Evolutionary conservation across 2,888 invertebrate genomes (phyloP), one percentile per base, ranked within the genome.

Genomic region (Dicyrtomina minuta): DNA sequence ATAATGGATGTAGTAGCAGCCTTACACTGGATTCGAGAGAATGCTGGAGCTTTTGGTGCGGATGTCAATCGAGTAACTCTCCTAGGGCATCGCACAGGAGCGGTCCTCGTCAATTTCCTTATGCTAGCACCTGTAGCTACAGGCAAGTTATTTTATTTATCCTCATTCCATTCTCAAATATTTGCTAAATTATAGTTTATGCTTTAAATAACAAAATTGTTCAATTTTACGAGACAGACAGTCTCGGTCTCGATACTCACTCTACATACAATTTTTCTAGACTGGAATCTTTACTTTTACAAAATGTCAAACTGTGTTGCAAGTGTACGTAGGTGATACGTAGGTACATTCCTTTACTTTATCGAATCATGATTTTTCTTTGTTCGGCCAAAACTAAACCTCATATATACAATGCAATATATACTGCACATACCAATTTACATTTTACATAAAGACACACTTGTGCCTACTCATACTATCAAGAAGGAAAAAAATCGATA

Each of bases 1-100:
- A 86, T 93, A 79, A 92, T 93, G 92, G 93, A 93, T 83, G 85
- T 93, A 74, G 91, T 96, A 73, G 96, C 96, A 27, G 97, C 96
- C 26, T 86, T 99, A 70, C 96, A 96, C 81, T 98, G 98, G 53
- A 87, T 99, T 71, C 88, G 92, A 79, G 94, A 95, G 82, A 97
- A 98, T 83, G 87, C 97, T 72, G 92, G 90, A 3, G 91, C 93
- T 2, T 98, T 99, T 81, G 96, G 96, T 24, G 98, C 97, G 20
- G 94, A 98, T 84, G 91, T 95, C 3, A 89, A 92, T 81, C 87
- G 91, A 76, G 91, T 99, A 72, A 96, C 97, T 0, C 84, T 99
- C 74, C 89, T 98, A 86, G 98, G 98, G 3, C 96, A 98, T 82
- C 94, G 96, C 26, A 93, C 95, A 26, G 99, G 99, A 15, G 98